Base-by-base conservation (phyloP, 2,888 invertebrate species). In the Athalia rosae region DNA sequence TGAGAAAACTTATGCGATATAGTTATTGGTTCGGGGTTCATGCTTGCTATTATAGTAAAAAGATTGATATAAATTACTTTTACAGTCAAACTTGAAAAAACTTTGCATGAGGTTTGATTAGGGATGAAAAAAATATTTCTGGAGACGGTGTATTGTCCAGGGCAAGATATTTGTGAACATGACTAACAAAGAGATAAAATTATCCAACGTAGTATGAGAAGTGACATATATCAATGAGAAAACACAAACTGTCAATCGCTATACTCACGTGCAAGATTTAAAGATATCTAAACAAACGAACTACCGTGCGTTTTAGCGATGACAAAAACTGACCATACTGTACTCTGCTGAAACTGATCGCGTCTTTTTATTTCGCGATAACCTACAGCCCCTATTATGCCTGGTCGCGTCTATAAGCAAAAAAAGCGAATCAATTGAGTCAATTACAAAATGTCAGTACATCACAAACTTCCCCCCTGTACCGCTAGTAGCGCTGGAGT, bases 271-370 rank as follows among this genome's bases (percentile, higher is more conserved):
- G 66, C 66, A 50, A 48, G 8, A 13, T 9, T 45, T 48, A 48
- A 67, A 50, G 15, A 28, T 50, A 67, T 67, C 6, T 13, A 67
- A 67, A 8, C 1, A n/a, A 67, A 50, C 28, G 50, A 67, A 53
- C 50, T 67, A 67, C 15, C 67, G 67, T 53, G 50, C 50, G 50
- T 47, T 48, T 66, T 45, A 11, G 15, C 67, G 67, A 50, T 67
- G 48, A 4, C 41, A 43, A 53, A n/a, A 41, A 67, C 53, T 53
- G 67, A 67, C 67, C 67, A 67, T 67, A 67, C 50, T 67, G 67
- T n/a, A 6, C 15, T 53, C 6, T 9, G 4, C 11, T 50, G 50
- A 8, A 15, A 50, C 3, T 13, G 15, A 67, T 50, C 15, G 7
- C 9, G 53, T 3, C 7, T 48, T 15, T 66, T 2, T 48, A 48